Evolutionary conservation across 2,888 invertebrate species (phyloP).

Genomic region (Melitaea athalia): DNA sequence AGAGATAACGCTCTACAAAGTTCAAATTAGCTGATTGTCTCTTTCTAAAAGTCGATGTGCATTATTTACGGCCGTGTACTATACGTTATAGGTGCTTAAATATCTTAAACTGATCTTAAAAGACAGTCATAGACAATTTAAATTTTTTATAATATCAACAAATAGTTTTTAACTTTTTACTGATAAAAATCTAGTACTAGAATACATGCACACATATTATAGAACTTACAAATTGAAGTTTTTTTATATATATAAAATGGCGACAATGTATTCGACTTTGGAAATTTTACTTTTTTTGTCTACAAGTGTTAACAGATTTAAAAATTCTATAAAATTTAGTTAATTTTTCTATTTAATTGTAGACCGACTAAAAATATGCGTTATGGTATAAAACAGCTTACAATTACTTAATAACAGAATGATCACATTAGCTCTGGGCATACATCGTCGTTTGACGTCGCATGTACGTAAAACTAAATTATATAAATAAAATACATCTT

Average conservation of each 20-base stretch:
- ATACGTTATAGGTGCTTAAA: constrained; percentile 29
- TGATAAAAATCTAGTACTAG: constrained; percentile 20
- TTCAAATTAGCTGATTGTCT: no score
- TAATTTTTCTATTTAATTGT: background rate
- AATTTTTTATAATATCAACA: constrained; percentile 23
- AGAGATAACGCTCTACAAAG: no score
- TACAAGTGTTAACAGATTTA: background rate
- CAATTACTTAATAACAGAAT: constrained; percentile 51
- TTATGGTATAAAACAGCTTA: constrained; percentile 35
- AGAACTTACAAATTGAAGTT: constrained; percentile 15
- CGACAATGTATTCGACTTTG: no score
- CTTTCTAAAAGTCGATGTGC: no score
- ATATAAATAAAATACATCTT: constrained; percentile 61
- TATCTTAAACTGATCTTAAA: constrained; percentile 12
- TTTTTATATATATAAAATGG: no score
- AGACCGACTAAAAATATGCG: background rate
- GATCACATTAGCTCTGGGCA: constrained; percentile 71
- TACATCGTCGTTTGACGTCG: constrained; percentile 58
- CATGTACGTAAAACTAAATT: constrained; percentile 52
- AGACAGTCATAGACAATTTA: constrained; percentile 12
- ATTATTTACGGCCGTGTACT: no score
- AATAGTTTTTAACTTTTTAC: constrained; percentile 15
- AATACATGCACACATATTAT: constrained; percentile 22
- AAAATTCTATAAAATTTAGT: constrained; percentile 4
- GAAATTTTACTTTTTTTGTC: background rate